Percentiles rank a stretch among this genome's conserved stretches.
These are phyloP conservation scores for Aurelia sp. DNA, from an alignment of 30 jellyfish, hydroid and myxozoan genomes.

Conservation along the genomic window DNA sequence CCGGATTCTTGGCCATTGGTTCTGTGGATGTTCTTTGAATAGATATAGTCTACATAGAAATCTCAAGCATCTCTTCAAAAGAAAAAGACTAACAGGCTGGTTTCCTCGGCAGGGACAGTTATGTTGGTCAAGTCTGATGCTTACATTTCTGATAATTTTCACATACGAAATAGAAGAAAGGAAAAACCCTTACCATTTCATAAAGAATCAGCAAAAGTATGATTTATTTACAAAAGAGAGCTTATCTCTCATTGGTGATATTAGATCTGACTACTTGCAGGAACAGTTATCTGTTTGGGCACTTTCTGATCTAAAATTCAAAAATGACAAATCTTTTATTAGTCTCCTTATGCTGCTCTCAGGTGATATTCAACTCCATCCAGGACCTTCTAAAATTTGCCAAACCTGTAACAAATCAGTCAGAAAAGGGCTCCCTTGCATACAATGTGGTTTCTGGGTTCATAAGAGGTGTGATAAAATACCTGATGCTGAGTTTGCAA, in stretches of 20 bases:
- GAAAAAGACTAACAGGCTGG: slow-evolving; percentile 5
- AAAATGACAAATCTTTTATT: too few relatives aligned
- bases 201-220: slow-evolving; percentile 23
- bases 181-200: slow-evolving; percentile 17
- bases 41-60: too few relatives aligned
- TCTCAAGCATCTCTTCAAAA: not conserved
- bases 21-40: too few relatives aligned
- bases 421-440: too few relatives aligned
- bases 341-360: too few relatives aligned
- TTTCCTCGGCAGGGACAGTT: slow-evolving; percentile 7
- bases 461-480: too few relatives aligned
- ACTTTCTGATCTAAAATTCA: slow-evolving; percentile 31
- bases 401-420: too few relatives aligned
- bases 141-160: not conserved
- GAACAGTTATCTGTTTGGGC: slow-evolving; percentile 29
- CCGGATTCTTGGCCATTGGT: slow-evolving; percentile 47
- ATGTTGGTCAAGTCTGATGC: slow-evolving; percentile 43
- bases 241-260: too few relatives aligned
- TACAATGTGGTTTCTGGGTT: too few relatives aligned
- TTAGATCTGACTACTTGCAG: slow-evolving; percentile 43
- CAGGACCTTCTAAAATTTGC: too few relatives aligned
- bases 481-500: too few relatives aligned
- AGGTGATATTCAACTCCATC: too few relatives aligned
- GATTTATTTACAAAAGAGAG: slow-evolving; percentile 38
- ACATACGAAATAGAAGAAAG: not conserved